These are phyloP conservation scores for Campoplex capitator DNA, from an alignment of 2,888 invertebrate species.

Conservation along the genomic window DNA sequence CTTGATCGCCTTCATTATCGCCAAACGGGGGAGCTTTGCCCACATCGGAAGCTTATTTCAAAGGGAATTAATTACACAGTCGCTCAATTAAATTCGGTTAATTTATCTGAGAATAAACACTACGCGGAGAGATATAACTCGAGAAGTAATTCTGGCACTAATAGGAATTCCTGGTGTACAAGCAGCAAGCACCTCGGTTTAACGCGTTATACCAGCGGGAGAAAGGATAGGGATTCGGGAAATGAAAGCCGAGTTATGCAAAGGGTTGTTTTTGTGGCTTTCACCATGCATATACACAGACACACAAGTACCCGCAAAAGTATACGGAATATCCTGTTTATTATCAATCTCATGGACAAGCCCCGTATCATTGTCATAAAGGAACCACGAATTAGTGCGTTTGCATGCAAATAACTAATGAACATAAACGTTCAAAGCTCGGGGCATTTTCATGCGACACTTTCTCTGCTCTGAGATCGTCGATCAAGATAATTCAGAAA, in stretches of 20 bases:
- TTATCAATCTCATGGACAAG: not conserved
- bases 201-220: not conserved
- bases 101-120: slow-evolving; percentile 45
- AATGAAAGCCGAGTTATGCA: not conserved
- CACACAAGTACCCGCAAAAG: not conserved
- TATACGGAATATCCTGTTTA: not conserved
- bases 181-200: slow-evolving; percentile 46
- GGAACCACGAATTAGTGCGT: too few relatives aligned
- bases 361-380: not conserved
- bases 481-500: too few relatives aligned
- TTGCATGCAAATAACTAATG: too few relatives aligned
- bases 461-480: too few relatives aligned
- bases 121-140: slow-evolving; percentile 21
- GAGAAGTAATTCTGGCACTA: slow-evolving; percentile 40
- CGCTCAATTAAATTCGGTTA: slow-evolving; percentile 59
- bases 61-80: slow-evolving; percentile 41
- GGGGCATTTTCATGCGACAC: too few relatives aligned
- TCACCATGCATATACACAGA: not conserved
- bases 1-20: not conserved
- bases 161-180: slow-evolving; percentile 54
- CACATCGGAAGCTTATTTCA: slow-evolving; percentile 11
- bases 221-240: not conserved
- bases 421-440: too few relatives aligned
- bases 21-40: too few relatives aligned
- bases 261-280: not conserved